Percentiles rank a stretch among this genome's conserved stretches.
Evolutionary conservation across 2,888 invertebrate genomes (phyloP).

Genomic region (Incurvaria masculella): DNA sequence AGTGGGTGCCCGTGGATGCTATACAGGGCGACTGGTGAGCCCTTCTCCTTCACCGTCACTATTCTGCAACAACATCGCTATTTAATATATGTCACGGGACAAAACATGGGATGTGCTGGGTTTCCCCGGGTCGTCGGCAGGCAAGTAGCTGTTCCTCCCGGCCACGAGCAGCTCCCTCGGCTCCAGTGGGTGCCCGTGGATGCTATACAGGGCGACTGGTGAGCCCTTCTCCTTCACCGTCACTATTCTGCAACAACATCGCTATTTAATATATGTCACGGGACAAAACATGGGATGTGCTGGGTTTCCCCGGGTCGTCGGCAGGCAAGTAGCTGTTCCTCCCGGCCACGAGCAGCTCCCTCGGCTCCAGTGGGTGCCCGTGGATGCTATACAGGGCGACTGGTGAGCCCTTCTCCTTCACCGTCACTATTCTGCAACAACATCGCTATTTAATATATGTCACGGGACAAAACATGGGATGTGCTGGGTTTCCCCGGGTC

Average conservation of each 20-base stretch:
- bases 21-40: slow-evolving; percentile 73
- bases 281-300: too few species aligned
- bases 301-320: slow-evolving; percentile 66
- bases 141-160: slow-evolving; percentile 76
- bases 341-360: slow-evolving; percentile 82
- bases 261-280: too few species aligned
- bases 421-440: slow-evolving; percentile 54
- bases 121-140: slow-evolving; percentile 72
- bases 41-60: slow-evolving; percentile 53
- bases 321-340: slow-evolving; percentile 74
- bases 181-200: slow-evolving; percentile 78
- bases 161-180: slow-evolving; percentile 77
- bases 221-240: slow-evolving; percentile 54
- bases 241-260: slow-evolving; percentile 54
- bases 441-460: too few species aligned
- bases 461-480: too few species aligned
- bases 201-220: slow-evolving; percentile 80
- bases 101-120: too few species aligned
- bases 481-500: slow-evolving; percentile 61
- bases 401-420: slow-evolving; percentile 54
- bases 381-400: slow-evolving; percentile 87
- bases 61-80: too few species aligned
- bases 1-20: slow-evolving; percentile 84
- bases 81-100: too few species aligned
- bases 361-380: slow-evolving; percentile 73